phyloP scores from a whole-genome alignment of 2,888 invertebrate genomes.

The Eretmocerus hayati region DNA sequence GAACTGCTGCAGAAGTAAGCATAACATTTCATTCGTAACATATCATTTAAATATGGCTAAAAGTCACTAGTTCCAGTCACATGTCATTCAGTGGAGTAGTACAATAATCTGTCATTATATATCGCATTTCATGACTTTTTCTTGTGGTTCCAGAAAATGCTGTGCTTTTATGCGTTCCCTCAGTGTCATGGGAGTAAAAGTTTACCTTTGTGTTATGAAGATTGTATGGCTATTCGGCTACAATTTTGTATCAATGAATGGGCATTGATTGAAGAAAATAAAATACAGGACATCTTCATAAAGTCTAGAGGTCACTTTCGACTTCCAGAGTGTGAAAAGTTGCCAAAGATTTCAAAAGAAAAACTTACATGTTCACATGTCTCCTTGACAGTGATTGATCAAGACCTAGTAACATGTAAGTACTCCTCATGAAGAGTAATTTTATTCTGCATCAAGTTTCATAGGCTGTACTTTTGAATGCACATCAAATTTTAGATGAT shows the following conservation, averaged over 20 bases:
- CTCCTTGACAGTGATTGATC: slow-evolving; percentile 74
- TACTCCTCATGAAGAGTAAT: not conserved
- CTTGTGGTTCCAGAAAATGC: slow-evolving; percentile 56
- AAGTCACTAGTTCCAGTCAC: too few relatives aligned
- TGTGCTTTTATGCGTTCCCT: slow-evolving; percentile 90
- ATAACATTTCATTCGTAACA: not conserved
- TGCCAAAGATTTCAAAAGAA: slow-evolving; percentile 66
- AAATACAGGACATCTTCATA: slow-evolving; percentile 68
- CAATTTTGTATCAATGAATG: slow-evolving; percentile 91
- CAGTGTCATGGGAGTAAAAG: slow-evolving; percentile 68
- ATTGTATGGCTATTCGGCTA: slow-evolving; percentile 84
- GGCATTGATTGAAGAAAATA: slow-evolving; percentile 84
- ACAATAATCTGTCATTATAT: too few relatives aligned
- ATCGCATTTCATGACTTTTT: too few relatives aligned
- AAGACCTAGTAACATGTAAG: slow-evolving; percentile 74
- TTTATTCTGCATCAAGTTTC: not conserved
- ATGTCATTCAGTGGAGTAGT: too few relatives aligned
- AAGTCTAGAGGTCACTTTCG: slow-evolving; percentile 80
- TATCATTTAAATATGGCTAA: not conserved
- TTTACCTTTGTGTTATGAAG: slow-evolving; percentile 84
- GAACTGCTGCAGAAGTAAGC: slow-evolving; percentile 72
- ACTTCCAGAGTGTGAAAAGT: slow-evolving; percentile 75
- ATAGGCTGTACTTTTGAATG: slow-evolving; percentile 1
- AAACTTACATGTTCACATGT: slow-evolving; percentile 73
- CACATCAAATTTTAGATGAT: slow-evolving; percentile 58